Conservation (phyloP, 2,113 vertebrate species). For the Beaufortia kweichowensis region DNA sequence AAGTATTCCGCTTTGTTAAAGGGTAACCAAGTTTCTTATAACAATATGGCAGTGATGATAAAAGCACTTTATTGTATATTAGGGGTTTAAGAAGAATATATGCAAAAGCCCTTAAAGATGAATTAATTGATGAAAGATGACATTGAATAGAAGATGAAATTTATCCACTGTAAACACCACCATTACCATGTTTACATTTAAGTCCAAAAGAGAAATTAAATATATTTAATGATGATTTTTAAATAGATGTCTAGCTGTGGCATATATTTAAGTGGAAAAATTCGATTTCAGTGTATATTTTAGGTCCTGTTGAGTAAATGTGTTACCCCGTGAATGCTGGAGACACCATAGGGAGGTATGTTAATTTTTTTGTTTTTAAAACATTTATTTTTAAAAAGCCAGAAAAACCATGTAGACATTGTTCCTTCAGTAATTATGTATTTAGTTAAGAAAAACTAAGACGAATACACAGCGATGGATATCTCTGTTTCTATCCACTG, state of each 20-base stretch:
- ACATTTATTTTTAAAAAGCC: neutral
- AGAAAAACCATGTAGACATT: neutral
- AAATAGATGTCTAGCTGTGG: slow-evolving; percentile 2
- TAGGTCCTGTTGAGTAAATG: neutral
- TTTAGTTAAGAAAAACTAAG: slow-evolving; percentile 14
- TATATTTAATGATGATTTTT: neutral
- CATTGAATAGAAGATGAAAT: neutral
- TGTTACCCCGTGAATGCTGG: neutral
- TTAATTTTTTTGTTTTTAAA: neutral
- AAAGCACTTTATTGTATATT: slow-evolving; percentile 3
- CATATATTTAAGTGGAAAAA: slow-evolving; percentile 11
- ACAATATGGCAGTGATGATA: neutral
- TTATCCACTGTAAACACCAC: neutral
- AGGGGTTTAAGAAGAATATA: neutral
- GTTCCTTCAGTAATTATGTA: neutral
- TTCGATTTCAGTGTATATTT: neutral
- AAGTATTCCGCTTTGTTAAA: neutral
- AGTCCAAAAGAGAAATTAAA: neutral
- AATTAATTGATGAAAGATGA: too few relatives aligned
- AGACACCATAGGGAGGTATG: too few relatives aligned
- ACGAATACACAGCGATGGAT: neutral
- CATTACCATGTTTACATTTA: neutral
- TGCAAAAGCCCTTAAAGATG: neutral
- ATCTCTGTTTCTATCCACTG: neutral
- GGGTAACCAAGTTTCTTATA: neutral